Percentiles rank a stretch among this genome's conserved stretches.
Conservation (phyloP, 1,140 invertebrate species). For the Atta cephalotes region DNA sequence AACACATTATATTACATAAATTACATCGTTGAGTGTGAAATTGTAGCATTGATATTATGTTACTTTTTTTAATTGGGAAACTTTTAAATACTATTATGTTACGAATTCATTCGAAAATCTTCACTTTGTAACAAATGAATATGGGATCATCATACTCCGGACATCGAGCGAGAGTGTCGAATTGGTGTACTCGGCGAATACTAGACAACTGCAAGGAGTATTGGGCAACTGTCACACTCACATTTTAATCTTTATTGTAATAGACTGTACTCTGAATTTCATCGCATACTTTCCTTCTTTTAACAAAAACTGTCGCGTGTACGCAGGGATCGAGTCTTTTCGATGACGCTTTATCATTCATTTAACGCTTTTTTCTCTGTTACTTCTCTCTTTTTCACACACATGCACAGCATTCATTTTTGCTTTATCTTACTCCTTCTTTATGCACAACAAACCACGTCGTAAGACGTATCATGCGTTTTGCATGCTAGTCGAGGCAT, state of each 20-base stretch:
- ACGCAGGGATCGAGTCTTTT: not conserved
- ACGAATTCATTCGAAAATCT: not conserved
- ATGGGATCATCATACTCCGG: not conserved
- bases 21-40: too few relatives aligned
- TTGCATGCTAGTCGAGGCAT: constrained; percentile 53
- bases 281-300: constrained; percentile 60
- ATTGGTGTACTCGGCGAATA: constrained; percentile 10
- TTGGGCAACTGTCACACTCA: constrained; percentile 68
- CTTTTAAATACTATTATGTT: too few relatives aligned
- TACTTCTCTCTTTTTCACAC: not conserved
- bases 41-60: too few relatives aligned
- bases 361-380: not conserved
- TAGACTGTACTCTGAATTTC: constrained; percentile 71
- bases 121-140: not conserved
- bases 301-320: constrained; percentile 64
- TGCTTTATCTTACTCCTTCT: not conserved
- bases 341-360: not conserved
- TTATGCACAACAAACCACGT: constrained; percentile 48
- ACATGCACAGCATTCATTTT: not conserved
- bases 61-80: too few relatives aligned
- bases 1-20: too few relatives aligned
- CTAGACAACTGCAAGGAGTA: constrained; percentile 56
- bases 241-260: constrained; percentile 72
- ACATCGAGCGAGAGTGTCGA: constrained; percentile 31
- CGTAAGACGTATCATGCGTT: constrained; percentile 51